Conservation (phyloP, 2,113 vertebrate genomes). For the Vidua macroura region DNA sequence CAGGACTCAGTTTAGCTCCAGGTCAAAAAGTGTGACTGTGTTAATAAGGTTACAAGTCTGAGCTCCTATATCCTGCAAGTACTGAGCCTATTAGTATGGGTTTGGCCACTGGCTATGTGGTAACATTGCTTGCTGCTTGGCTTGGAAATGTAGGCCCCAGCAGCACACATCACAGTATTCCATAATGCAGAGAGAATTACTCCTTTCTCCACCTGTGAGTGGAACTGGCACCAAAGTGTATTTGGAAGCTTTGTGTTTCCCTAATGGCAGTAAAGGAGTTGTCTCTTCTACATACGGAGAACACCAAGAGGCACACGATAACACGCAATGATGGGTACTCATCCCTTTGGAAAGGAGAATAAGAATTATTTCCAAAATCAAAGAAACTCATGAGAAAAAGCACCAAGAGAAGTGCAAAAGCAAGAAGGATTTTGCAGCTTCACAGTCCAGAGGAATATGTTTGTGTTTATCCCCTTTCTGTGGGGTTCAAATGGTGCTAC, state of each 20-base stretch:
- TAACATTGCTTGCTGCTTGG: not conserved
- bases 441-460: not conserved
- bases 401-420: not conserved
- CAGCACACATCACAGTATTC: not conserved
- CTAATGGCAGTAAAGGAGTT: not conserved
- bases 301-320: not conserved
- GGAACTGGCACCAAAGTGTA: not conserved
- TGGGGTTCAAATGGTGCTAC: not conserved
- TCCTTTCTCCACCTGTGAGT: not conserved
- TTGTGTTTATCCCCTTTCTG: not conserved
- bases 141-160: not conserved
- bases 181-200: not conserved
- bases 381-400: not conserved
- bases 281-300: not conserved
- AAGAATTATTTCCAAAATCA: not conserved
- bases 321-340: not conserved
- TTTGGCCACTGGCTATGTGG: not conserved
- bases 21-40: not conserved
- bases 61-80: not conserved
- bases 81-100: not conserved
- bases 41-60: not conserved
- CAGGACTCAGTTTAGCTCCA: not conserved
- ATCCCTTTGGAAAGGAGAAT: not conserved
- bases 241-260: not conserved
- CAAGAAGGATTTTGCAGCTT: not conserved